These are phyloP conservation scores for Crax fasciolata DNA, from an alignment of 2,797 vertebrate genomes.

Conservation along the genomic window DNA sequence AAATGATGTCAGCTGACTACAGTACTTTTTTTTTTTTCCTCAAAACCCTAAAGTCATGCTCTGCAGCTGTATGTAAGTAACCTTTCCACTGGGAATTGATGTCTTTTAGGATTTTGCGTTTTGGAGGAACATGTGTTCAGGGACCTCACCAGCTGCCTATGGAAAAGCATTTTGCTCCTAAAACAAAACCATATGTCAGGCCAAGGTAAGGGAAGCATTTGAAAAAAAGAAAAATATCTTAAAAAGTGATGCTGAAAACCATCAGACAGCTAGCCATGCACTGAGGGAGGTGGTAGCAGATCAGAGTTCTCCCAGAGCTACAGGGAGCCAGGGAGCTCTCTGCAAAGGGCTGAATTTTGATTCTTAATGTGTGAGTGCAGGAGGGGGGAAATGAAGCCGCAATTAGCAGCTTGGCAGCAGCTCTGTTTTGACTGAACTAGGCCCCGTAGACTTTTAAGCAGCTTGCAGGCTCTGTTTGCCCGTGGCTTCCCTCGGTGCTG, in stretches of 20 bases:
- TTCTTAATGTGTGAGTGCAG: constrained; percentile 2
- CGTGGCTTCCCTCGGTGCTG: background rate
- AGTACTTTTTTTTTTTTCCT: constrained; percentile 31
- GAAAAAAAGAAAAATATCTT: constrained; percentile 61
- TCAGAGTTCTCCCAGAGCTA: background rate
- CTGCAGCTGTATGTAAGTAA: constrained; percentile 43
- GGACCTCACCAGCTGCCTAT: constrained; percentile 52
- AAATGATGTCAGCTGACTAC: constrained; percentile 41
- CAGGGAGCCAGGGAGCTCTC: accelerated
- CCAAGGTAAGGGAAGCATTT: constrained; percentile 27
- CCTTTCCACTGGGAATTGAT: constrained; percentile 18
- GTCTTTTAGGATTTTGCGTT: constrained; percentile 36
- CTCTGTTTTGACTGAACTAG: constrained; percentile 32
- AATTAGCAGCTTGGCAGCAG: background rate
- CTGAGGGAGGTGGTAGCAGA: background rate
- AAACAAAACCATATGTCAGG: constrained; percentile 76
- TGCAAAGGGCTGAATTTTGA: background rate
- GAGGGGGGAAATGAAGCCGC: background rate
- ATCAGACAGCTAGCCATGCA: constrained; percentile 12
- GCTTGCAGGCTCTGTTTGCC: background rate
- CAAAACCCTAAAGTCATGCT: background rate
- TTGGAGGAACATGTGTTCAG: background rate
- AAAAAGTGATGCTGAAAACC: constrained; percentile 46
- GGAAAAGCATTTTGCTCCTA: constrained; percentile 58
- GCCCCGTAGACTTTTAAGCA: background rate